Base-by-base conservation (phyloP, 2,797 vertebrate species). In the Betta splendens region DNA sequence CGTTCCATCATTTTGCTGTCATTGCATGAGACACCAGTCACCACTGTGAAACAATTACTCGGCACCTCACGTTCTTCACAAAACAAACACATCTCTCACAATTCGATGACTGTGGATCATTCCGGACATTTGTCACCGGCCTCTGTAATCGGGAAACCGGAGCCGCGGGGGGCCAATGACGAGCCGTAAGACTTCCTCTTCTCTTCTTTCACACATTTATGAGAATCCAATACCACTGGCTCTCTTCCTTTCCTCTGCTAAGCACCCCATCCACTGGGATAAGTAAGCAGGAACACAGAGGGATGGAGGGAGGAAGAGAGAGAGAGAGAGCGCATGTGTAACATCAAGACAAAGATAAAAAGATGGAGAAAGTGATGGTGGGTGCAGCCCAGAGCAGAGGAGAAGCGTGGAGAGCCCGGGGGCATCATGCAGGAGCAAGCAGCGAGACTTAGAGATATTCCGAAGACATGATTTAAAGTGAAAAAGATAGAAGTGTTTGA, bases 181-280 rank as follows among this genome's bases (percentile, higher is more conserved):
- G 72, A 85, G 70, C 53, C 49, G 28, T 28, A 77, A 61, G 68
- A 80, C 80, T 84, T 87, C 85, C 68, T 75, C 83, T 67, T 84
- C 86, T 89, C 81, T 65, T 44, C 81, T 89, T 89, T 85, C 88
- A 87, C 79, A 72, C 72, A 66, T 84, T 85, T 85, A 79, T 74
- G 79, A 79, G 83, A 89, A 90, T 85, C 66, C 26, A 81, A 89
- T 82, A 87, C 52, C 77, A 69, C 63, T 5, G 58, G 62, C 63
- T 57, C 56, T 28, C 48, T 57, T 65, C 63, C 58, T 57, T 71
- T 64, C 65, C 60, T 55, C 67, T 48, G 67, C 69, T 81, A 61
- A 71, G 67, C 76, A 64, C 54, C 75, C 57, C 61, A 60, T 74
- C 79, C 72, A 53, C 16, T 31, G 64, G 65, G 37, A 69, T 42